Base-by-base conservation (phyloP, 2,888 invertebrate genomes). In the Ichneumoninae sp. region DNA sequence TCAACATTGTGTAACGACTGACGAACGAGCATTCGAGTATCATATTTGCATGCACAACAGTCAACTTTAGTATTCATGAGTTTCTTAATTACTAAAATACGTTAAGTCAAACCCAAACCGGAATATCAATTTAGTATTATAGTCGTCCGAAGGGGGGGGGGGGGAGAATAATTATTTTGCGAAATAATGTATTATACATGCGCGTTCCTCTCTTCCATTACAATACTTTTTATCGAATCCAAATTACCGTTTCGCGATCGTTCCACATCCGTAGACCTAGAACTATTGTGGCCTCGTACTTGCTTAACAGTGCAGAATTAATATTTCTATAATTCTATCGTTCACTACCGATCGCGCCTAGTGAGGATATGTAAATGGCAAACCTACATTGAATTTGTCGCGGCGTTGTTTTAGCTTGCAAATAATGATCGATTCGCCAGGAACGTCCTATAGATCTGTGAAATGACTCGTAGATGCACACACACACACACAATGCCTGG, bases 271-370 rank as follows among this genome's bases (percentile, higher is more conserved):
- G 65, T 68, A 22, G 60, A 82, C 60, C n/a, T 78, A 75, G 54
- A 75, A 80, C 74, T 82, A 47, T 75, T 66, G 82, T 84, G 84
- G 84, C 81, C 82, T 84, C 79, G 84, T 82, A 79, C 82, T 84
- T 84, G 84, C 82, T 75, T 79, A 70, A 66, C 66, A 79, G 69
- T 66, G 70, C 70, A 44, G 74, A 50, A 70, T 65, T n/a, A 33
- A 36, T 66, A 36, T 76, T 60, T 50, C 26, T 76, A 79, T 26
- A 57, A 68, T 50, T 52, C 30, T 71, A 70, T 80, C 54, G 71
- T 66, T 57, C 60, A 62, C 75, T 71, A 76, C 54, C 60, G 60
- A 82, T 74, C 52, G 69, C 60, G 47, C 60, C 52, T 26, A 69
- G 75, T 36, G 62, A 66, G 40, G 72, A 66, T 69, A 72, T 50